Percentiles rank a stretch among this genome's conserved stretches.
These are phyloP conservation scores for Recurvirostra avosetta DNA, from an alignment of 2,113 vertebrate genomes.

Conservation along the genomic window DNA sequence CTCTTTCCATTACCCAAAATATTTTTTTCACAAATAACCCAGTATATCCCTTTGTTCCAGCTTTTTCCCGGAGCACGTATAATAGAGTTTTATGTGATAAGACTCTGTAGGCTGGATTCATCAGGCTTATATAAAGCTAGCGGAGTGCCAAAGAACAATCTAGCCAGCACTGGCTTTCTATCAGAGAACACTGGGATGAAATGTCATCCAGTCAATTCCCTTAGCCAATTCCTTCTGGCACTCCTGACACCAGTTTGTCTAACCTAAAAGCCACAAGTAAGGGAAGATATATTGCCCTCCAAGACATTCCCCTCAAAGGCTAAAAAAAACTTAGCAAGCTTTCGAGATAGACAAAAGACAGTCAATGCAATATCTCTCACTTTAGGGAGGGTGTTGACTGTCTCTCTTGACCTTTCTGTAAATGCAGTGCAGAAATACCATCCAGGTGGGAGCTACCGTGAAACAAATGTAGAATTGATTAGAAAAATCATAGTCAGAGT, in stretches of 20 bases:
- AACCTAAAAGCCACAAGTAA: not conserved
- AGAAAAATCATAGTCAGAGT: not conserved
- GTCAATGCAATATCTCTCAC: not conserved
- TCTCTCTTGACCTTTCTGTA: not conserved
- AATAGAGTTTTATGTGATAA: not conserved
- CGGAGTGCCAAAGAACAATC: not conserved
- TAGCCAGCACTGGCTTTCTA: not conserved
- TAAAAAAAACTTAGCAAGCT: not conserved
- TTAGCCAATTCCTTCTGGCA: not conserved
- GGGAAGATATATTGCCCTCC: not conserved
- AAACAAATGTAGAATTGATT: not conserved
- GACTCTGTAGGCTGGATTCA: not conserved
- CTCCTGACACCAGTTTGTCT: not conserved
- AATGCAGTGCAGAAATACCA: not conserved
- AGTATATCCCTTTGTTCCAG: not conserved
- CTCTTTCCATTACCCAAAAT: not conserved
- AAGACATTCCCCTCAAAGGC: not conserved
- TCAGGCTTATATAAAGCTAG: not conserved
- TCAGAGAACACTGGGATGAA: not conserved
- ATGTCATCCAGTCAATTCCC: not conserved
- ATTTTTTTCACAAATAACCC: not conserved
- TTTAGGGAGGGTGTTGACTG: not conserved
- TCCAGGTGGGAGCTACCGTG: not conserved
- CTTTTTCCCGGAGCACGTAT: not conserved
- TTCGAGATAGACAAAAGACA: not conserved